Percentiles rank a stretch among this genome's conserved stretches.
Conservation (phyloP, 2,888 invertebrate genomes). For the Tetheella fluctuosa region DNA sequence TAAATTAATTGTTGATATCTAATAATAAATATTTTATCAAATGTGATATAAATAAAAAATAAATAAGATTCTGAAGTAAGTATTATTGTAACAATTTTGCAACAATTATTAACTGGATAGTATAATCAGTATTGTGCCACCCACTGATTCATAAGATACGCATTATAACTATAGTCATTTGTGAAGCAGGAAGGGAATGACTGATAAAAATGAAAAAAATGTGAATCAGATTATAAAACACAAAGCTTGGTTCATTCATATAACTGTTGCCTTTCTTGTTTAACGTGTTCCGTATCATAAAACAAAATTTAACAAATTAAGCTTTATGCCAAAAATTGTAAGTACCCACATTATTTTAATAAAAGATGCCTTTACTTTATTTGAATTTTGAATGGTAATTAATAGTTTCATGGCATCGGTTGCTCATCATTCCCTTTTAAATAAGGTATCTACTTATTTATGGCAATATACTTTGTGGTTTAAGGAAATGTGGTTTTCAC, state of each 20-base stretch:
- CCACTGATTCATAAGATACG: constrained; percentile 5
- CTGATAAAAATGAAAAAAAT: constrained; percentile 8
- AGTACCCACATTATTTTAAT: background rate
- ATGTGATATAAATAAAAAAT: no score
- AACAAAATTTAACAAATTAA: background rate
- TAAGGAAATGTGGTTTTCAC: no score
- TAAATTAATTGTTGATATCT: no score
- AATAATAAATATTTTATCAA: no score
- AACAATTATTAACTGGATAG: background rate
- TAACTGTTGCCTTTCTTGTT: background rate
- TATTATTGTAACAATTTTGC: background rate
- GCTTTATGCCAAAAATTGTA: background rate
- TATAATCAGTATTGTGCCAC: background rate
- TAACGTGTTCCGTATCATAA: background rate
- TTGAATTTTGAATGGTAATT: no score
- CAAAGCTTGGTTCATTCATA: background rate
- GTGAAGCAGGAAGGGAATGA: constrained; percentile 11
- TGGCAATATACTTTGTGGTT: no score
- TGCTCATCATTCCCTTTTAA: no score
- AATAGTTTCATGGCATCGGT: no score
- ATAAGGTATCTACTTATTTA: no score
- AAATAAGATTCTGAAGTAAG: no score
- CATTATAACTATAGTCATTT: constrained; percentile 3
- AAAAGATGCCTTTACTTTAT: no score
- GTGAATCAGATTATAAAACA: constrained; percentile 5